Conservation (phyloP, 2,888 invertebrate species). For the Dendrolimus pini region DNA sequence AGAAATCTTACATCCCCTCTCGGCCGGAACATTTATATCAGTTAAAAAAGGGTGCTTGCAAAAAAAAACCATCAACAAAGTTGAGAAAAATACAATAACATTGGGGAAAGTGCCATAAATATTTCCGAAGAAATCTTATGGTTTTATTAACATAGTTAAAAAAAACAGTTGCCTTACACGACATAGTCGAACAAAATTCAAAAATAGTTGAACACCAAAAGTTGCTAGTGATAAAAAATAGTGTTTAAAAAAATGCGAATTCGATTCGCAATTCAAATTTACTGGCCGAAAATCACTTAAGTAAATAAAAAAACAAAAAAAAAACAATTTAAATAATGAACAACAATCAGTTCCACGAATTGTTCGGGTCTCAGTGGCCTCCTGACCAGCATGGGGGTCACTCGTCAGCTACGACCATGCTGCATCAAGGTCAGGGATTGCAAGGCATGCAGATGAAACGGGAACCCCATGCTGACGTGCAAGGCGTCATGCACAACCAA, state of each 20-base stretch:
- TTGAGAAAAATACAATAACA: constrained; percentile 35
- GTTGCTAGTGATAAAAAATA: constrained; percentile 25
- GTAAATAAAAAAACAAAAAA: constrained; percentile 16
- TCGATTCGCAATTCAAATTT: constrained; percentile 47
- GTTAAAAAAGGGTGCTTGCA: constrained; percentile 34
- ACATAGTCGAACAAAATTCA: constrained; percentile 52
- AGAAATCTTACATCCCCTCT: constrained; percentile 64
- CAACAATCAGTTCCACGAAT: constrained; percentile 65
- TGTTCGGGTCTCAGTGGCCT: constrained; percentile 73
- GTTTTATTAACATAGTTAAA: constrained; percentile 28
- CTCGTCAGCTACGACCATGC: constrained; percentile 63
- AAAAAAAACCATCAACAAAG: constrained; percentile 46
- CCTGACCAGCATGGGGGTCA: constrained; percentile 68
- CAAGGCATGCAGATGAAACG: constrained; percentile 55
- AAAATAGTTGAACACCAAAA: constrained; percentile 27
- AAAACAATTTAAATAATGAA: constrained; percentile 42
- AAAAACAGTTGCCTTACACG: constrained; percentile 62
- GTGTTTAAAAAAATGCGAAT: constrained; percentile 60
- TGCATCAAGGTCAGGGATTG: constrained; percentile 46
- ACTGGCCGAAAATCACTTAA: constrained; percentile 57
- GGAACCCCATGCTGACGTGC: constrained; percentile 54
- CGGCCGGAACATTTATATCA: constrained; percentile 65
- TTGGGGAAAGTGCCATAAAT: constrained; percentile 53
- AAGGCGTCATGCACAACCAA: constrained; percentile 47
- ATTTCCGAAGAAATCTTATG: constrained; percentile 53